Percentiles rank a stretch among this genome's conserved stretches.
Conservation (phyloP, 2,113 vertebrate genomes). For the Tachuris rubrigastra region DNA sequence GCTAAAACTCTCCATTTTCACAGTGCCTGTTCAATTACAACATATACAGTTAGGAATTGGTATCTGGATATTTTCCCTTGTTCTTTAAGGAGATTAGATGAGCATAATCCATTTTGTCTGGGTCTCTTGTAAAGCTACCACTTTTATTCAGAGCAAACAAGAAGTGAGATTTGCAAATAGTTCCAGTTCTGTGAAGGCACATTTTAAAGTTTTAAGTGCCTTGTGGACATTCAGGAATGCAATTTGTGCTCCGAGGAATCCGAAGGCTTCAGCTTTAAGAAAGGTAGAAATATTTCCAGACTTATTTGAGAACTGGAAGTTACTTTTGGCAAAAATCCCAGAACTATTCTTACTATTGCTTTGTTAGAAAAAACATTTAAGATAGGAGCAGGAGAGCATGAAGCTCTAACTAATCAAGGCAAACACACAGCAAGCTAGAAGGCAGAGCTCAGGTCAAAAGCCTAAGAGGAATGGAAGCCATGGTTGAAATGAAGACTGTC, state of each 20-base stretch:
- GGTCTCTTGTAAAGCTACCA: background rate
- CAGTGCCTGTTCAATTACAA: background rate
- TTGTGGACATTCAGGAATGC: background rate
- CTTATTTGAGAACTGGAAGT: background rate
- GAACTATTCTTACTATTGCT: conserved; percentile 27
- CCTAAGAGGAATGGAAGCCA: background rate
- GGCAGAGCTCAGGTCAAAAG: conserved; percentile 42
- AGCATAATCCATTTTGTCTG: background rate
- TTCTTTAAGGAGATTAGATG: background rate
- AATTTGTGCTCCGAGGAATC: background rate
- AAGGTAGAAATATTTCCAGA: conserved; percentile 2
- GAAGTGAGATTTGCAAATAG: background rate
- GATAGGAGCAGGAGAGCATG: background rate
- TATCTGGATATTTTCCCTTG: background rate
- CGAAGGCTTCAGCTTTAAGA: background rate
- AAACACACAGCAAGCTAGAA: background rate
- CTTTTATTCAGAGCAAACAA: background rate
- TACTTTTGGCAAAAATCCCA: conserved; percentile 27
- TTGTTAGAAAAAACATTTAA: conserved; percentile 15
- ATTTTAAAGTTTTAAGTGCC: background rate
- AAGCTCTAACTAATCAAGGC: conserved; percentile 6
- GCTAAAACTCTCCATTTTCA: background rate
- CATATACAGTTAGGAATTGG: background rate
- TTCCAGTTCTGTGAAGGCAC: background rate
- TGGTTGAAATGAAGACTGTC: background rate